phyloP scores from a whole-genome alignment of 2,797 vertebrate species.

The Hipposideros larvatus region DNA sequence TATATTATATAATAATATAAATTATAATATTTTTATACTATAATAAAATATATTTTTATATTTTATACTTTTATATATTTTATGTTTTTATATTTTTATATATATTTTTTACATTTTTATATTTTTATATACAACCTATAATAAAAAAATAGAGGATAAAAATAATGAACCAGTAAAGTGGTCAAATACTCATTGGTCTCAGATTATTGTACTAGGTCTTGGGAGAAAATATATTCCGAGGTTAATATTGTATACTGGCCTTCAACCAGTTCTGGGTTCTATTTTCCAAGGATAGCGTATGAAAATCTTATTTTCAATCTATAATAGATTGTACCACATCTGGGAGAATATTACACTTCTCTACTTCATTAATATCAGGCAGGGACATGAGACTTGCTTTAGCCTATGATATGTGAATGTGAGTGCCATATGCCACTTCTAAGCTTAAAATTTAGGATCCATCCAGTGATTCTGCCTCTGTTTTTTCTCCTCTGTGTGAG shows the following conservation, averaged over 20 bases:
- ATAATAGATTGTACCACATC: neutral
- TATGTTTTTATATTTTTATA: too few species aligned
- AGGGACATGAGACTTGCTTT: neutral
- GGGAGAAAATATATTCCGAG: neutral
- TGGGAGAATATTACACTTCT: neutral
- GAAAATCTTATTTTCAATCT: neutral
- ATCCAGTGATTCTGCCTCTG: neutral
- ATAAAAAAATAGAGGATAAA: neutral
- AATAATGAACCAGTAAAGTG: neutral
- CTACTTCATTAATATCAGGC: neutral
- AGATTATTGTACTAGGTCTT: neutral
- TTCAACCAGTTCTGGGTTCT: neutral
- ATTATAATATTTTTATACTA: too few species aligned
- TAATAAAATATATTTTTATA: too few species aligned
- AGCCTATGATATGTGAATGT: neutral
- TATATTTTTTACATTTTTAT: too few species aligned
- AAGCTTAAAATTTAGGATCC: neutral
- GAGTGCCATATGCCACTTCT: neutral
- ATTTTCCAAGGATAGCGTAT: neutral
- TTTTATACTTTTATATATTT: too few species aligned
- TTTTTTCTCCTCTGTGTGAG: neutral
- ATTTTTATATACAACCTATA: neutral
- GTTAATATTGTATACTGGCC: neutral
- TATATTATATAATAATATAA: too few species aligned
- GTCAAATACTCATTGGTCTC: neutral